Evolutionary conservation across 1,140 invertebrate genomes (phyloP).

Genomic region (Brachionus angularis): DNA sequence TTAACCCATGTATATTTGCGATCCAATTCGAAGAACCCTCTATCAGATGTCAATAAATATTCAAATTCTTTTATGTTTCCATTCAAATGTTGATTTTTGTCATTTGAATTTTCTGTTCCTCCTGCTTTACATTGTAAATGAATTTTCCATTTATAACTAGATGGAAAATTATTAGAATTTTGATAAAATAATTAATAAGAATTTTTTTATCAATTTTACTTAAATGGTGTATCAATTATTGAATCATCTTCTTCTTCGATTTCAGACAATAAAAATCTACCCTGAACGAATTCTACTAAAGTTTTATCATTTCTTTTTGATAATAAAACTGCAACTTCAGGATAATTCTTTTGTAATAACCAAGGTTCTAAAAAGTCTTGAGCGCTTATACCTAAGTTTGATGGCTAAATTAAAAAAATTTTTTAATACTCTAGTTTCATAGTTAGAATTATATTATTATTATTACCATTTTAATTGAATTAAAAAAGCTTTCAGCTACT

Average conservation of each 20-base stretch:
- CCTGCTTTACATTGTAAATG: slow-evolving; percentile 23
- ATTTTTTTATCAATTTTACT: background rate
- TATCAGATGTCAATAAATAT: slow-evolving; percentile 3
- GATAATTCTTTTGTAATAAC: slow-evolving; percentile 26
- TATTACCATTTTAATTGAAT: slow-evolving; percentile 18
- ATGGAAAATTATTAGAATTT: background rate
- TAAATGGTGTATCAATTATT: slow-evolving; percentile 1
- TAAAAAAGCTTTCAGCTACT: background rate
- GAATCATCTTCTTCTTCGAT: slow-evolving; percentile 35
- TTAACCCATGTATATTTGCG: slow-evolving; percentile 24
- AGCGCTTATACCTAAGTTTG: background rate
- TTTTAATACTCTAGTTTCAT: too few relatives aligned
- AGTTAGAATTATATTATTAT: too few relatives aligned
- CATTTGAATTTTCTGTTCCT: background rate
- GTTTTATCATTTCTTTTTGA: background rate
- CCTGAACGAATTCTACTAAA: slow-evolving; percentile 22
- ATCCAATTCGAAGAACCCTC: slow-evolving; percentile 4
- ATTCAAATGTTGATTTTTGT: background rate
- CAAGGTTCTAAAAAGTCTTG: slow-evolving; percentile 26
- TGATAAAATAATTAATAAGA: background rate
- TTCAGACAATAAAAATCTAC: slow-evolving; percentile 21
- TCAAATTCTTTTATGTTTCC: background rate
- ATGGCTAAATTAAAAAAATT: background rate
- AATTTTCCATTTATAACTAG: slow-evolving; percentile 37
- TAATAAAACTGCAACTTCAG: slow-evolving; percentile 31